These are phyloP conservation scores for Heterodera schachtii DNA, from an alignment of 1,140 invertebrate genomes.

Conservation along the genomic window DNA sequence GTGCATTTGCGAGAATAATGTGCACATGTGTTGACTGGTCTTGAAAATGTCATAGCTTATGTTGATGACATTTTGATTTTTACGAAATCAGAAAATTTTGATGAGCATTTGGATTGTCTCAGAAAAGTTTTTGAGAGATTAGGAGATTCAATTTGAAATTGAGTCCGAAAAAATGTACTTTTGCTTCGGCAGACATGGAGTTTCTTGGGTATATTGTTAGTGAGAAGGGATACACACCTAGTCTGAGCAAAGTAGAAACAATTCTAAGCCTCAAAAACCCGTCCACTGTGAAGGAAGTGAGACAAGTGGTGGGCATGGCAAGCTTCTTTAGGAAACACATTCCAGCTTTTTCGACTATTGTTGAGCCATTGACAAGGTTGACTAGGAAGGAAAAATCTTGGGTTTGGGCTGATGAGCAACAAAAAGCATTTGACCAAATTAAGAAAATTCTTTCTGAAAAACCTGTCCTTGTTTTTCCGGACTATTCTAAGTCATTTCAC, in stretches of 20 bases:
- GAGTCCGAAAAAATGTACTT: slow-evolving; percentile 39
- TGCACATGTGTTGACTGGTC: slow-evolving; percentile 60
- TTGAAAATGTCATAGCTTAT: slow-evolving; percentile 10
- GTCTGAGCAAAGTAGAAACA: slow-evolving; percentile 51
- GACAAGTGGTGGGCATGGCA: slow-evolving; percentile 56
- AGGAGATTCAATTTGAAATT: slow-evolving; percentile 28
- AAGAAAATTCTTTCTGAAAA: slow-evolving; percentile 17
- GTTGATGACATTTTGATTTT: slow-evolving; percentile 22
- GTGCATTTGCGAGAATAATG: slow-evolving; percentile 32
- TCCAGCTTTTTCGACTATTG: neutral
- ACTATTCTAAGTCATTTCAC: slow-evolving; percentile 39
- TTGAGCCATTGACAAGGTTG: slow-evolving; percentile 15
- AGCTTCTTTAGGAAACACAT: slow-evolving; percentile 32
- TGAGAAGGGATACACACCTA: slow-evolving; percentile 47
- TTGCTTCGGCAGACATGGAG: slow-evolving; percentile 38
- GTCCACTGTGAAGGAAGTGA: slow-evolving; percentile 52
- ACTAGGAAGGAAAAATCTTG: slow-evolving; percentile 21
- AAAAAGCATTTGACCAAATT: slow-evolving; percentile 28
- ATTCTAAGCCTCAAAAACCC: slow-evolving; percentile 48
- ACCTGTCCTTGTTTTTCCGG: slow-evolving; percentile 33
- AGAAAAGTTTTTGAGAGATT: slow-evolving; percentile 34
- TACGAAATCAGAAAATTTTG: slow-evolving; percentile 29
- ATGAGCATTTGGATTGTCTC: slow-evolving; percentile 17
- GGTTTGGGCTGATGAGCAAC: slow-evolving; percentile 26
- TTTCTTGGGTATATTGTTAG: slow-evolving; percentile 60